Conservation (phyloP, 2,113 vertebrate genomes). For the Sciurus niger region DNA sequence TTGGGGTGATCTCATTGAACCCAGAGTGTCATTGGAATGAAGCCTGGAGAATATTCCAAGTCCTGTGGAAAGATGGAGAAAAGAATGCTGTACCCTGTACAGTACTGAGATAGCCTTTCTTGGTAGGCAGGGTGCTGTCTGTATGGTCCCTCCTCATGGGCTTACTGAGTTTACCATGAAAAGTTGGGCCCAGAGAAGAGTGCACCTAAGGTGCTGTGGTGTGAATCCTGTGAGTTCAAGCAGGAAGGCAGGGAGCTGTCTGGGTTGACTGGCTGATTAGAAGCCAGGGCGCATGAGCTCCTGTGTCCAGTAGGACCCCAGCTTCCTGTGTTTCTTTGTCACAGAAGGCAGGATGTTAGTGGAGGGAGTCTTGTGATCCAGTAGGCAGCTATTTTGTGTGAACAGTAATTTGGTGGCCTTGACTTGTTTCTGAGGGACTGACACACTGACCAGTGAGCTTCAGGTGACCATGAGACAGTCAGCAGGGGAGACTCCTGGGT, state of each 20-base stretch:
- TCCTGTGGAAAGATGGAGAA: background rate
- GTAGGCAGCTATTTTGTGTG: background rate
- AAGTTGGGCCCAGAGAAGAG: background rate
- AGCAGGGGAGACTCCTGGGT: background rate
- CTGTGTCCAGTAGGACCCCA: background rate
- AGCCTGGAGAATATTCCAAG: background rate
- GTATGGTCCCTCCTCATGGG: background rate
- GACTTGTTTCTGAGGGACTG: background rate
- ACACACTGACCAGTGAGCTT: conserved; percentile 20
- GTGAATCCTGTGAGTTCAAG: background rate
- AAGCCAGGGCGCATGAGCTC: background rate
- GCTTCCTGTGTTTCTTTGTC: conserved; percentile 4
- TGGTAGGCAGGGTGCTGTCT: background rate
- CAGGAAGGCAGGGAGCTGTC: background rate
- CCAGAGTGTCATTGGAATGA: background rate
- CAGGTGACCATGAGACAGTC: background rate
- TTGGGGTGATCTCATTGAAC: conserved; percentile 60
- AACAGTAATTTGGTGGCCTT: background rate
- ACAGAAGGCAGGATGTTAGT: background rate
- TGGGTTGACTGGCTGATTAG: background rate
- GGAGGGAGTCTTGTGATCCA: background rate
- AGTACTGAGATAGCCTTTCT: background rate
- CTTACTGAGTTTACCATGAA: background rate
- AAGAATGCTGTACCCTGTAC: background rate
- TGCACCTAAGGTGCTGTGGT: no score